These are phyloP conservation scores for Holothuria glaberrima DNA, from an alignment of 35 echinoderm and acorn worm genomes.

Conservation along the genomic window DNA sequence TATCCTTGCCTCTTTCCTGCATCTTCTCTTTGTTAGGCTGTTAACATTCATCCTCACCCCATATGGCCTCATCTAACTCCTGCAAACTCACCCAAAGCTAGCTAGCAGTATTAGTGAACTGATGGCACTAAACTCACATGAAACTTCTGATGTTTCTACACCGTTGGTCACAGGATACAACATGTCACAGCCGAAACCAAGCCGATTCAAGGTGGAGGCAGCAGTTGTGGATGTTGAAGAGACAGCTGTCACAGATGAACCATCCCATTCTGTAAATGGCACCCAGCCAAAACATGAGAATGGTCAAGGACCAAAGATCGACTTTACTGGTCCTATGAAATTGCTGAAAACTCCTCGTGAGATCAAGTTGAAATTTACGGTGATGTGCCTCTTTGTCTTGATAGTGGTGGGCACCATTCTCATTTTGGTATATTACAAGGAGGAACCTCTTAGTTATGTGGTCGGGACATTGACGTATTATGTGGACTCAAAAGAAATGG, in stretches of 20 bases:
- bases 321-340: slow-evolving; percentile 56
- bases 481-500: slow-evolving; percentile 34
- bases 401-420: slow-evolving; percentile 55
- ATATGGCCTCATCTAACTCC: slow-evolving; percentile 10
- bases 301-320: neutral
- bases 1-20: slow-evolving; percentile 8
- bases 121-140: neutral
- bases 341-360: slow-evolving; percentile 63
- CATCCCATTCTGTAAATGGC: neutral
- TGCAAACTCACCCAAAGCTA: neutral
- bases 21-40: neutral
- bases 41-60: slow-evolving; percentile 25
- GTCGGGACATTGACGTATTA: slow-evolving; percentile 44
- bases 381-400: slow-evolving; percentile 50
- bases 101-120: slow-evolving; percentile 33
- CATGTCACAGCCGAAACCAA: neutral
- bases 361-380: slow-evolving; percentile 62
- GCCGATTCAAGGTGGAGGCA: slow-evolving; percentile 41
- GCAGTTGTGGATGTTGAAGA: slow-evolving; percentile 11
- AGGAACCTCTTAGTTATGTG: slow-evolving; percentile 44
- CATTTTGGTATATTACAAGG: slow-evolving; percentile 47
- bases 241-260: neutral
- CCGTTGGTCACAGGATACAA: slow-evolving; percentile 44
- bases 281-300: neutral
- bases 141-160: slow-evolving; percentile 55